Conservation (phyloP, 1,140 invertebrate species). For the Sycobia sp. region DNA sequence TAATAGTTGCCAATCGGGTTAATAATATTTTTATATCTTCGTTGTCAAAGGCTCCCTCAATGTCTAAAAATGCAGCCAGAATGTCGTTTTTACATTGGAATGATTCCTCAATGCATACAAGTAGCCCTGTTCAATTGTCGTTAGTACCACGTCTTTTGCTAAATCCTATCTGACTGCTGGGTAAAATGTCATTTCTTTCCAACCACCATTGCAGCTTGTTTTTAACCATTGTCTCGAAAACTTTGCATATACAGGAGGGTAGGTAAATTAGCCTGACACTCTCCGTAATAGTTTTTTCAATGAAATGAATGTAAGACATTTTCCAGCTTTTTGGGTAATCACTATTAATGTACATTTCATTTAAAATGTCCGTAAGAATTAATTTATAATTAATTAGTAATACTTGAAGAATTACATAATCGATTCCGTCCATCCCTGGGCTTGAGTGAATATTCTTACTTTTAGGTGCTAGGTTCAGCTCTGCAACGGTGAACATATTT, state of each 20-base stretch:
- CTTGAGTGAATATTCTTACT: neutral
- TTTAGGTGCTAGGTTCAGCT: neutral
- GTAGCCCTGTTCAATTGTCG: neutral
- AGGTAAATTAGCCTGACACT: neutral
- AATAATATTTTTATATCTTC: neutral
- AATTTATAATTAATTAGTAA: neutral
- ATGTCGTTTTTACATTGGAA: neutral
- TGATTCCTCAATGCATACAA: neutral
- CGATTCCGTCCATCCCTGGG: no score
- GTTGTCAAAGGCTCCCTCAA: neutral
- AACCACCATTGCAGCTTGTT: neutral
- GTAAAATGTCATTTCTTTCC: neutral
- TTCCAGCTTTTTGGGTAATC: neutral
- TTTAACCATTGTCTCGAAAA: neutral
- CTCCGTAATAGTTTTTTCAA: neutral
- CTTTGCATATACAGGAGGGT: neutral
- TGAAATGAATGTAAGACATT: no score
- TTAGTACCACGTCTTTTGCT: no score
- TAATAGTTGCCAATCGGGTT: neutral
- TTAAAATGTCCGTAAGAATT: no score
- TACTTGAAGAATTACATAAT: neutral
- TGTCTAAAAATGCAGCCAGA: neutral
- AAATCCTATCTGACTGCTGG: neutral
- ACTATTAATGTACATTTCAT: neutral
- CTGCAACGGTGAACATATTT: neutral